These are phyloP conservation scores for Petrolisthes manimaculis DNA, from an alignment of 2,888 invertebrate genomes.

Conservation along the genomic window DNA sequence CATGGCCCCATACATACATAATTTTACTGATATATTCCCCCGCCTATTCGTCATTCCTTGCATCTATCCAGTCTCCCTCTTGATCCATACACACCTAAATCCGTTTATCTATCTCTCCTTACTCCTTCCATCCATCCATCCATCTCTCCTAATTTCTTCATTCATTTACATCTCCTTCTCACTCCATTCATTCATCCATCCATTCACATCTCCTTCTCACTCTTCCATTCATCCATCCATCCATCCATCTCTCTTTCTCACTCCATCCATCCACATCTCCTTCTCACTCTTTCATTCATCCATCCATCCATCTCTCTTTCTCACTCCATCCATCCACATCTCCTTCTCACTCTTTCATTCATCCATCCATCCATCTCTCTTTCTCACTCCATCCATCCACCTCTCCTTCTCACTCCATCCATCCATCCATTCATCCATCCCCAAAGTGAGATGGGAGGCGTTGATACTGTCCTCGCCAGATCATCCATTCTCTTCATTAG, in stretches of 20 bases:
- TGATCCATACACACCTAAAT: too few species aligned
- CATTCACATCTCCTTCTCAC: background rate
- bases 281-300: background rate
- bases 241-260: too few species aligned
- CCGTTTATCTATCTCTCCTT: background rate
- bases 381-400: background rate
- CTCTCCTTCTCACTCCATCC: background rate
- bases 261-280: background rate
- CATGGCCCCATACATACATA: too few species aligned
- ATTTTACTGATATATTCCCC: too few species aligned
- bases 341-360: background rate
- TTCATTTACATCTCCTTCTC: too few species aligned
- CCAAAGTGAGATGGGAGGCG: constrained; percentile 16
- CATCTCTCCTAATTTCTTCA: too few species aligned
- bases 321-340: too few species aligned
- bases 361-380: background rate
- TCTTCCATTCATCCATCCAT: background rate
- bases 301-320: background rate
- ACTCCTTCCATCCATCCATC: background rate
- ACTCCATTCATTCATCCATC: background rate
- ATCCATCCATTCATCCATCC: background rate
- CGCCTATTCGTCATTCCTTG: too few species aligned
- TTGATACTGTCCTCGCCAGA: constrained; percentile 40
- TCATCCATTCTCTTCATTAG: constrained; percentile 54
- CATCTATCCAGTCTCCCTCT: too few species aligned